Base-by-base conservation (phyloP, 2,113 vertebrate genomes). In the Desmodus rotundus region DNA sequence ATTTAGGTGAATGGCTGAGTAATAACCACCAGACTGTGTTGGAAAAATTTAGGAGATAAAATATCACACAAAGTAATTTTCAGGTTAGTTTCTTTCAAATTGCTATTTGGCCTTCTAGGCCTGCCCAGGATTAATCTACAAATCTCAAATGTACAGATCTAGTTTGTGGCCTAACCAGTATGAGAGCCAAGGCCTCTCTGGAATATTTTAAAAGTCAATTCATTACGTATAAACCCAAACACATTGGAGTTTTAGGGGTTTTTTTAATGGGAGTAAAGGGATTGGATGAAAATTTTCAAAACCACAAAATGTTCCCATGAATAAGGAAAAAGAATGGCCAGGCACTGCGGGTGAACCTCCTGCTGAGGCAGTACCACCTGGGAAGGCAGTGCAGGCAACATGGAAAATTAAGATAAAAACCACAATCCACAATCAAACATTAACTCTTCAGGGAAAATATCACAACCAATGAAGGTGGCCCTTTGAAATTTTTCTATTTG, bases 201-300 rank as follows among this genome's bases (percentile, higher is more conserved):
- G 26, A 2, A 92, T 93, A 63, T 86, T 97, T 96, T 72, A 43
- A 43, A 97, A 93, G 61, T 85, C 47, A 92, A 76, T 58, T 96
- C 3, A 72, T 1, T 84, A 74, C 97, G 58, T 20, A 70, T 73
- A 94, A 94, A 96, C 58, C 43, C 89, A 95, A 85, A 73, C 52
- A 73, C 43, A 72, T 0, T 94, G 63, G 28, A 95, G 91, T 97
- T 95, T 65, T 87, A 67, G 83, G n/a, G 3, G 19, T 19, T 47
- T 95, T 94, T 90, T 78, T 76, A 33, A 56, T n/a, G 52, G 43
- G 31, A 17, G 33, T 67, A 36, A 16, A 89, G 8, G 13, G 12
- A 12, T 68, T 84, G 4, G 52, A 77, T 58, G 26, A 76, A 87
- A 31, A 26, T 41, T 56, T 93, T 90, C 67, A 91, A 67, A 96